These are phyloP conservation scores for Dioctria linearis DNA, from an alignment of 2,888 invertebrate species.

Conservation along the genomic window DNA sequence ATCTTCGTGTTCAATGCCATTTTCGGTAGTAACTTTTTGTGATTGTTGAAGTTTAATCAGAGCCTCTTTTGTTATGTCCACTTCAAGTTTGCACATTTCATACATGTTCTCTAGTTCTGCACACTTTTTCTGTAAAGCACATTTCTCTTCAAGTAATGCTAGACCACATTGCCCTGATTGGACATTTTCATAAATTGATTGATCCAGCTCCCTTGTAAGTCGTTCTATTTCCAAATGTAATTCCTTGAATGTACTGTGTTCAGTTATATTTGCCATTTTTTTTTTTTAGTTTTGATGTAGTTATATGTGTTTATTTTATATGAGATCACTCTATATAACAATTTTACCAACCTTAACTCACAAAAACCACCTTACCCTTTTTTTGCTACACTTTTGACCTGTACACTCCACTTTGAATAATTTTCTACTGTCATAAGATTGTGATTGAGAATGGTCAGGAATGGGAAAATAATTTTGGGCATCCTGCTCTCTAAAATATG, in stretches of 20 bases:
- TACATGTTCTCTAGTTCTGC: constrained; percentile 92
- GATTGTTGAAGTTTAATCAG: constrained; percentile 6
- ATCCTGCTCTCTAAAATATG: too few relatives aligned
- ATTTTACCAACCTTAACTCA: too few relatives aligned
- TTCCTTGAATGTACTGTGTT: constrained; percentile 60
- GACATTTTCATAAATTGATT: constrained; percentile 93
- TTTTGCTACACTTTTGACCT: too few relatives aligned
- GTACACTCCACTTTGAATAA: too few relatives aligned
- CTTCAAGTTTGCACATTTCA: constrained; percentile 92
- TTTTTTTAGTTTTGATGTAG: neutral
- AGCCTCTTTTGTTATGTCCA: constrained; percentile 94
- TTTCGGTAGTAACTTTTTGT: constrained; percentile 19
- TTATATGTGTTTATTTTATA: neutral
- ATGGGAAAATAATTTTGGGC: too few relatives aligned
- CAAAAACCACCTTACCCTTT: too few relatives aligned
- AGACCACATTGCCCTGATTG: constrained; percentile 98
- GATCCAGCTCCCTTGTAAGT: constrained; percentile 89
- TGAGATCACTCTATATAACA: too few relatives aligned
- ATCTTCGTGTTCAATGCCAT: constrained; percentile 14
- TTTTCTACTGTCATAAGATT: too few relatives aligned
- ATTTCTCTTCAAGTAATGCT: constrained; percentile 94
- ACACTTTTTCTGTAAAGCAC: constrained; percentile 85
- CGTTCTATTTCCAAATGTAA: constrained; percentile 90
- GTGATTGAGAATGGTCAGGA: too few relatives aligned
- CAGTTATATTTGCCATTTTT: neutral